Evolutionary conservation across 2,113 vertebrate species (phyloP), one percentile per base, ranked within the genome.

Genomic region (Rhinolophus sinicus): DNA sequence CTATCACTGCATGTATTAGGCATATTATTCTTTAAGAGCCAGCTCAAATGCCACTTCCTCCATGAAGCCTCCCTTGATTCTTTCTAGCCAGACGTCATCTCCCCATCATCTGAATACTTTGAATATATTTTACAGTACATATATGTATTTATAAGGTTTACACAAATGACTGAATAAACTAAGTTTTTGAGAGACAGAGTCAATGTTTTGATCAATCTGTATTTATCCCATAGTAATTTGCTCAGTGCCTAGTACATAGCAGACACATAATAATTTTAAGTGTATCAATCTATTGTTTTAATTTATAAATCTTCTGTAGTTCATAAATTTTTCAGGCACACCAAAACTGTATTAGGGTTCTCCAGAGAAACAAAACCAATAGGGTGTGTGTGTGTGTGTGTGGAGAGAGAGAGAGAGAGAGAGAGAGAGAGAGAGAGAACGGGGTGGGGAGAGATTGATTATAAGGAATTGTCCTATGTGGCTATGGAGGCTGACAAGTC

Each of bases 51-150:
- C 28, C 47, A 52, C 40, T 94, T 82, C 30, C 22, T 88, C 38
- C 72, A 69, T 38, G 56, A 92, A 85, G 28, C 3, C 38, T 67
- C 21, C 58, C 65, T 65, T 84, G 30, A 54, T 69, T 69, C 14
- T 84, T 69, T 88, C 54, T 69, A 86, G 40, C 52, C 35, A 84
- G 75, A 75, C 80, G 58, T 90, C 11, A 12, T 80, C n/a, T 85
- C 60, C 30, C 11, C 94, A 44, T 72, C 30, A 35, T 75, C 50
- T 60, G 58, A 84, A 85, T 89, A 75, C 30, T 94, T 89, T 56
- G 24, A 81, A 77, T 92, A 19, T 70, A 60, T 89, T 85, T 90
- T 78, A 77, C 92, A 40, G 38, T 92, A 77, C 26, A 40, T 60
- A 52, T 84, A 47, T 69, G 33, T 70, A 12, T 88, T 72, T 47